phyloP scores from a whole-genome alignment of 1,140 invertebrate species.

The Goniozus legneri region DNA sequence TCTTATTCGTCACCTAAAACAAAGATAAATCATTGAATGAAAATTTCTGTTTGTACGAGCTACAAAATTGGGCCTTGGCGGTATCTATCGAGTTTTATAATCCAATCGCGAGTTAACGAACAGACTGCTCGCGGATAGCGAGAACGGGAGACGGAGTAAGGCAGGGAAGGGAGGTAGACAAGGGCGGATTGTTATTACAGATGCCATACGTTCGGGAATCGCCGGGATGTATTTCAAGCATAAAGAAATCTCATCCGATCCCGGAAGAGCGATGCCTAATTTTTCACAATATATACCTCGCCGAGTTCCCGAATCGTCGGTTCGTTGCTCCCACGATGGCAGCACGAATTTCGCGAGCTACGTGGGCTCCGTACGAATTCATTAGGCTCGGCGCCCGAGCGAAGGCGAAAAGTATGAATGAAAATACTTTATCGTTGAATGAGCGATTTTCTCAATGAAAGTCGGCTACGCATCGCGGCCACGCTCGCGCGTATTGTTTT shows the following conservation, averaged over 20 bases:
- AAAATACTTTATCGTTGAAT: not conserved
- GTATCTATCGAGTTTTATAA: constrained; percentile 8
- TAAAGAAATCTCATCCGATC: not conserved
- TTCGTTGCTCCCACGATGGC: too few relatives aligned
- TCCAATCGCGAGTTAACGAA: constrained; percentile 5
- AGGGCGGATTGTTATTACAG: not conserved
- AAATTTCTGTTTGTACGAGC: too few relatives aligned
- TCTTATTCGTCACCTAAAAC: too few relatives aligned
- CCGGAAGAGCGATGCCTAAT: not conserved
- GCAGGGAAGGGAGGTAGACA: not conserved
- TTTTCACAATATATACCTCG: too few relatives aligned
- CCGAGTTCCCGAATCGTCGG: too few relatives aligned
- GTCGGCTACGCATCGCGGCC: constrained; percentile 16
- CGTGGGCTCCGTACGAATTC: too few relatives aligned
- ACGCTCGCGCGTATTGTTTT: constrained; percentile 38
- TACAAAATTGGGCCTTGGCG: too few relatives aligned
- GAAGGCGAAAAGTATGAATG: constrained; percentile 23
- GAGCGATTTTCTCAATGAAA: constrained; percentile 25
- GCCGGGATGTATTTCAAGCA: not conserved
- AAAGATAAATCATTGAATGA: too few relatives aligned
- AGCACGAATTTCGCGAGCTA: too few relatives aligned
- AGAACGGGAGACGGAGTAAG: too few relatives aligned
- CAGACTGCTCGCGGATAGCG: not conserved
- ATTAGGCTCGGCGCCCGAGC: not conserved
- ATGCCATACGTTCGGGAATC: not conserved